Evolutionary conservation across 2,888 invertebrate genomes (phyloP), one percentile per base, ranked within the genome.

Genomic region (Nipponacmea schrenckii): DNA sequence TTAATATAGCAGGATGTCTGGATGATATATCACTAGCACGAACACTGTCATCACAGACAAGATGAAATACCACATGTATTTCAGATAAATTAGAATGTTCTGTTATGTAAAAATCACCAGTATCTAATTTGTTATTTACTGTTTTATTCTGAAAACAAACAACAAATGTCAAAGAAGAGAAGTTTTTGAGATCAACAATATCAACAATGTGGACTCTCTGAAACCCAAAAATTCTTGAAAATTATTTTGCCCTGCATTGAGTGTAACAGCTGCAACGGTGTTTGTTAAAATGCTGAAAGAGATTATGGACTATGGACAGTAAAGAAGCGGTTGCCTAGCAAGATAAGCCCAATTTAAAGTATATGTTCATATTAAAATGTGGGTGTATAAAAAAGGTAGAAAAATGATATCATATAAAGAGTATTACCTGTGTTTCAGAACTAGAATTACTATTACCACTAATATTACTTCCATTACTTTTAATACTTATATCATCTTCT

Each of bases 21-120:
- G 97, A 98, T 83, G 96, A 96, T 69, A 99, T 96, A 86, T 98
- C 98, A 72, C 93, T 93, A 70, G 86, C 78, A 46, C 84, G 82
- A 2, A 90, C 80, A 20, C 86, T 84, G 84, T 97, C 96, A 88
- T 97, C 97, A 0, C 94, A 93, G 10, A 98, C 94, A 86, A 99
- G 92, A 87, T 99, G 98, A 90, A 97, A 99, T 66, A 98, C 94
- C 1, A 97, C 94, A 90, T 99, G 98, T 64, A 95, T 94, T 87
- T 97, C 95, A 2, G 95, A 94, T 78, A 98, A 92, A 91, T 97
- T 97, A 81, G 96, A 96, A 92, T 98, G 98, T 64, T 88, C 83
- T 0, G 88, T 88, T 46, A 89, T 81, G 81, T 89, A 89, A 77
- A 88, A 88, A 75, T 89, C 89, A 44, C 89, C 89, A 0, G 82